Percentiles rank a stretch among this genome's conserved stretches.
These are phyloP conservation scores for Drosophila parabipectinata DNA, from an alignment of 1,140 invertebrate genomes.

Conservation along the genomic window DNA sequence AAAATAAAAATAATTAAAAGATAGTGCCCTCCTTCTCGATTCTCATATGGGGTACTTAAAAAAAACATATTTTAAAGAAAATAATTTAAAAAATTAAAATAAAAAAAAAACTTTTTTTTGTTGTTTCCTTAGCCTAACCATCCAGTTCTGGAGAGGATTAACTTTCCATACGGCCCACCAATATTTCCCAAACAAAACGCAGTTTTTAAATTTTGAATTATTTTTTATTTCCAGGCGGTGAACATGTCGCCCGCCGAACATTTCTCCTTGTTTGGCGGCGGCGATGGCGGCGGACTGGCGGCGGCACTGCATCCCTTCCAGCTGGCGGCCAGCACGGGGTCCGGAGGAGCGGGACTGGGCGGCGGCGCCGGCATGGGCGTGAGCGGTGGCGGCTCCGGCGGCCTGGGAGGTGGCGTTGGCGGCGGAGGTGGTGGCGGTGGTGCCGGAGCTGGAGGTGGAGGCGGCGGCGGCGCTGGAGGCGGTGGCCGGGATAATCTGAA, in stretches of 20 bases:
- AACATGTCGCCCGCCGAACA: slow-evolving; percentile 67
- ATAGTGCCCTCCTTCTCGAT: too few relatives aligned
- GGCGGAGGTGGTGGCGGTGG: slow-evolving; percentile 1
- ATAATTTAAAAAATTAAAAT: too few relatives aligned
- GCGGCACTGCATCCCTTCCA: slow-evolving; percentile 17
- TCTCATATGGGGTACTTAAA: too few relatives aligned
- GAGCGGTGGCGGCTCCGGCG: slow-evolving; percentile 22
- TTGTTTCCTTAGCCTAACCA: too few relatives aligned
- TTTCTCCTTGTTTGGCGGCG: slow-evolving; percentile 33
- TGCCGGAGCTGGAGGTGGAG: background rate
- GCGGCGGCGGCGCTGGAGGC: slow-evolving; percentile 34
- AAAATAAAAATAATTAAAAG: too few relatives aligned
- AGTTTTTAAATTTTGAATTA: too few relatives aligned
- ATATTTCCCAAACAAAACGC: too few relatives aligned
- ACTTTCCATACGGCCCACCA: too few relatives aligned
- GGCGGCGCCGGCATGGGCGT: background rate
- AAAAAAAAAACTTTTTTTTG: too few relatives aligned
- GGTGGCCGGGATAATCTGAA: slow-evolving; percentile 55
- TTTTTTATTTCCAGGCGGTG: slow-evolving; percentile 52
- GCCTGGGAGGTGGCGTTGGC: slow-evolving; percentile 12
- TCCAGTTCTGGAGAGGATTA: too few relatives aligned
- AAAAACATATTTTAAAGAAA: too few relatives aligned
- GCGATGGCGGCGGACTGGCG: background rate
- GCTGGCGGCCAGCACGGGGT: slow-evolving; percentile 42
- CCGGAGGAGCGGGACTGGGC: slow-evolving; percentile 3